Evolutionary conservation across 2,888 invertebrate genomes (phyloP), one percentile per base, ranked within the genome.

Genomic region (Tipula helvola): DNA sequence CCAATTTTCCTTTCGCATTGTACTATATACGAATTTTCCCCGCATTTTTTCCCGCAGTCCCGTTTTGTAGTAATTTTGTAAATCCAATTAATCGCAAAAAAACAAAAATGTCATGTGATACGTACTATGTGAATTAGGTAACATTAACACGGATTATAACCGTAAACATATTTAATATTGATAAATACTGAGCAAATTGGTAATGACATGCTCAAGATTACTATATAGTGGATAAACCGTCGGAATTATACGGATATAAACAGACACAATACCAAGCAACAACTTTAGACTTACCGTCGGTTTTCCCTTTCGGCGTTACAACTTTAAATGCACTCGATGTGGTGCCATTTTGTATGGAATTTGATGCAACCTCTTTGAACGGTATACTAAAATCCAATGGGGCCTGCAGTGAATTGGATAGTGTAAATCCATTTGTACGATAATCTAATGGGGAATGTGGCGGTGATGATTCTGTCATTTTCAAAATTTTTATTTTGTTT

Each of bases 281-380:
- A 28, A n/a, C n/a, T n/a, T n/a, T 41, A 52, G 52, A 87, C 87
- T 85, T 86, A 87, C 91, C 91, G 91, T 91, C 91, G 91, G 90
- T 87, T 88, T 91, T 91, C 88, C 91, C 91, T 88, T 91, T 91
- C 84, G 91, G 91, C 87, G 90, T 88, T 86, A 91, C 91, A n/a
- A 91, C 91, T 88, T 91, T 91, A 87, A 91, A 91, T 86, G 91
- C 91, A 87, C 91, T 91, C 87, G 91, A 89, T 86, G 91, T 86
- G 52, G 86, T 86, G 13, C 86, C 86, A 52, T 86, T 86, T 57
- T 52, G 86, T 86, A 41, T 84, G 2, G 84, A 41, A 39, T 41
- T 28, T 5, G 42, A 44, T 16, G 85, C 42, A 57, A 52, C 52
- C 18, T 86, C 52, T 39, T 52, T 86, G n/a, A 86, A 52, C 8